Base-by-base conservation (phyloP, 2,797 vertebrate genomes). In the Sebastolobus altivelis region DNA sequence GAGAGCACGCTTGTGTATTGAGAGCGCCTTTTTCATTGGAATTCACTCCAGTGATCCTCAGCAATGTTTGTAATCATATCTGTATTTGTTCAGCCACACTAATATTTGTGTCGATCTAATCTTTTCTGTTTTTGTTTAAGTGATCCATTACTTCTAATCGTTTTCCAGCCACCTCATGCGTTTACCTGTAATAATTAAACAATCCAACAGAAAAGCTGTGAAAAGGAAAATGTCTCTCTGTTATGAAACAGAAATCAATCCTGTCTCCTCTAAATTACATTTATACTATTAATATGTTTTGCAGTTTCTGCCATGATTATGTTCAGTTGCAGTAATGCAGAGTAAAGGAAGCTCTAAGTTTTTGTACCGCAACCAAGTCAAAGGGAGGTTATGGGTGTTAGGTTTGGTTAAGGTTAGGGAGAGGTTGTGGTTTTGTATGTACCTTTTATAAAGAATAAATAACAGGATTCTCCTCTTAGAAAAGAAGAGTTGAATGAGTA, bases 161-260 rank as follows among this genome's bases (percentile, higher is more conserved):
- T 81, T 84, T 87, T 80, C 61, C 35, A 59, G 27, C 33, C 33
- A 29, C 35, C 31, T 75, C 25, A 40, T 70, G 43, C 20, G 8
- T 66, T 60, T 54, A 73, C 35, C 20, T 52, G 31, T 70, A 62
- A 82, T 72, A 61, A 83, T 77, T 31, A 68, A 84, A 67, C 75
- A 68, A 69, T 67, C 37, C n/a, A 74, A 46, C 10, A 79, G 55
- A 67, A 82, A 84, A 55, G 22, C 52, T 68, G 52, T 25, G 25
- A 60, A 69, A 79, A 68, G 55, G 13, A 55, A 58, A 5, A 46
- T n/a, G 18, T 25, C 5, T 82, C 6, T 71, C 6, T 52, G n/a
- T 54, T 27, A 29, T 61, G 27, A 22, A 62, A 27, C 20, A 35
- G 9, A 73, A 76, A 73, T 66, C 4, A 69, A 68, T 49, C 27